Evolutionary conservation across 2,113 vertebrate genomes (phyloP), one percentile per base, ranked within the genome.

Genomic region (Solea solea): DNA sequence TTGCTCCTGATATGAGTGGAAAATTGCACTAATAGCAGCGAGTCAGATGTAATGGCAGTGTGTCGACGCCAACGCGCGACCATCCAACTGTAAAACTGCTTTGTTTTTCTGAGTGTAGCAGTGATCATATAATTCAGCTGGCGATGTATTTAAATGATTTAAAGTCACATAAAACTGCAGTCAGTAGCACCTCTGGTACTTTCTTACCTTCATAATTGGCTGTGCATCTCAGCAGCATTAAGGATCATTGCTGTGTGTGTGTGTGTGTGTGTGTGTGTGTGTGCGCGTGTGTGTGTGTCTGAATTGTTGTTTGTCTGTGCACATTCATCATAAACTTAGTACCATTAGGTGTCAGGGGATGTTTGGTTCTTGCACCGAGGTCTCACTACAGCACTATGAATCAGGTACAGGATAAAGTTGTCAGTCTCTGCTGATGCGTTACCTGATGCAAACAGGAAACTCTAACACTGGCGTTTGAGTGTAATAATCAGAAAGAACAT

Each of bases 401-500:
- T 88, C 34, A 34, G 34, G 34, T 34, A 34, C 83, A 69, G 53
- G 69, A 72, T 85, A 88, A 79, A 82, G 84, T 74, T 62, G 53
- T 10, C 75, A 76, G 74, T 70, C 83, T 85, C 75, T 48, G 67
- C 2, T 21, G 62, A 83, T 88, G 89, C 89, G 54, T 90, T 86
- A 89, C 84, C 53, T 10, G 52, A 86, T 86, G 61, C 84, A 83
- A 79, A 88, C 84, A 73, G 73, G 74, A 89, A 88, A 87, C 66
- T 60, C 66, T 77, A 88, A 87, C 66, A 57, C 66, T 77, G 73
- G 76, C 84, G 77, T 89, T 87, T 82, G 51, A 85, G 75, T 28
- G 55, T 84, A 81, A 89, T 88, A 88, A 86, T 88, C 77, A 86
- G 67, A 68, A 76, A 80, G 83, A 87, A 90, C 88, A 85, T 85